Percentiles rank a stretch among this genome's conserved stretches.
Evolutionary conservation across 2,797 vertebrate genomes (phyloP).

Genomic region (Otolemur crassicaudatus): DNA sequence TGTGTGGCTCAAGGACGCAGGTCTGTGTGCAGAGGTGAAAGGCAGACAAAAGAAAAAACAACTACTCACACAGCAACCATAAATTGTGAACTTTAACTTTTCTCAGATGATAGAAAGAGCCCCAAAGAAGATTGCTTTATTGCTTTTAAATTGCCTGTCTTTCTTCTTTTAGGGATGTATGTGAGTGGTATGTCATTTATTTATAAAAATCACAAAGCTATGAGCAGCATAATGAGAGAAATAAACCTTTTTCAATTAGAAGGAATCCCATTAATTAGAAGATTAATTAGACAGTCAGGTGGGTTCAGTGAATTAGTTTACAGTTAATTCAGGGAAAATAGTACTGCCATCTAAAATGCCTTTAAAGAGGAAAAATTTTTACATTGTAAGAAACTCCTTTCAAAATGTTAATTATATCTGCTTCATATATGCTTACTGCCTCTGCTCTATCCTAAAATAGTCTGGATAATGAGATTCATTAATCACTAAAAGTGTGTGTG

Average conservation of each 20-base stretch:
- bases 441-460: neutral
- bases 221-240: constrained; percentile 1
- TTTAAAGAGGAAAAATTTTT: neutral
- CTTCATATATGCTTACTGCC: neutral
- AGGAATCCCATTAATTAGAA: constrained; percentile 36
- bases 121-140: neutral
- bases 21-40: constrained; percentile 76
- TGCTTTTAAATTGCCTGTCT: neutral
- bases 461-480: constrained; percentile 48
- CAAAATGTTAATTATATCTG: neutral
- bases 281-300: constrained; percentile 50
- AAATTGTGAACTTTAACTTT: constrained; percentile 45
- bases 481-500: neutral
- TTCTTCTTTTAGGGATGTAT: neutral
- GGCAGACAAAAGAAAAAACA: constrained; percentile 19
- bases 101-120: constrained; percentile 7
- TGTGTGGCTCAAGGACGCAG: constrained; percentile 81
- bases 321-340: constrained; percentile 50
- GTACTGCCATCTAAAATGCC: constrained; percentile 34
- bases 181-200: neutral
- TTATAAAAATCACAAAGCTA: constrained; percentile 25
- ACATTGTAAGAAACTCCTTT: neutral
- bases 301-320: constrained; percentile 43
- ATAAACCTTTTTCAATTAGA: constrained; percentile 34
- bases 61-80: neutral